Percentiles rank a stretch among this genome's conserved stretches.
Evolutionary conservation across 1,140 invertebrate species (phyloP).

Genomic region (Vanessa atalanta): DNA sequence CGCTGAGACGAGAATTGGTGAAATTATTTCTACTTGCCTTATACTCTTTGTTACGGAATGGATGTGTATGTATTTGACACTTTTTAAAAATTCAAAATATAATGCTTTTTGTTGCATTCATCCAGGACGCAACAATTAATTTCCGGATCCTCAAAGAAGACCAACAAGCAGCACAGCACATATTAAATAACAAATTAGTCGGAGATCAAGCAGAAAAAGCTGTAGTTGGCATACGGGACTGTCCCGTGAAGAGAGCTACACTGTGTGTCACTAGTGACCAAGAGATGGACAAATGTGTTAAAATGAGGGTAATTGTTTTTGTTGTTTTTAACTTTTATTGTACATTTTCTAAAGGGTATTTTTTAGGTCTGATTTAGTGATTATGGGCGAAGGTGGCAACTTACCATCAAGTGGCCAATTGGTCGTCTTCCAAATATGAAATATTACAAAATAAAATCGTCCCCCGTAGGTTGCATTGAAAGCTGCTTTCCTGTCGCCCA

Average conservation of each 20-base stretch:
- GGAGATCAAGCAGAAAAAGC: conserved; percentile 82
- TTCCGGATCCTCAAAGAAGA: conserved; percentile 83
- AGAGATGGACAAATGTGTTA: conserved; percentile 95
- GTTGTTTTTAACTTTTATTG: background rate
- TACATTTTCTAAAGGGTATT: too few relatives aligned
- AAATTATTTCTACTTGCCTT: too few relatives aligned
- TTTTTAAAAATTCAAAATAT: background rate
- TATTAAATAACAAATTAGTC: conserved; percentile 84
- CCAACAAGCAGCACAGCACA: conserved; percentile 76
- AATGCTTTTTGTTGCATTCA: conserved; percentile 4
- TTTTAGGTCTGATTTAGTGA: too few relatives aligned
- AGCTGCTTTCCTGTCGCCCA: conserved; percentile 93
- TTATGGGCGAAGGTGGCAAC: too few relatives aligned
- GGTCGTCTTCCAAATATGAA: too few relatives aligned
- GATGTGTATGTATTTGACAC: too few relatives aligned
- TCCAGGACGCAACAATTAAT: conserved; percentile 85
- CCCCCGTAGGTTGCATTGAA: conserved; percentile 88
- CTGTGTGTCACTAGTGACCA: conserved; percentile 95
- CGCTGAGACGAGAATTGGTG: too few relatives aligned
- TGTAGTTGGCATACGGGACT: conserved; percentile 88
- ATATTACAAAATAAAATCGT: background rate
- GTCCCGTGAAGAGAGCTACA: conserved; percentile 89
- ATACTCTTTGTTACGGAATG: too few relatives aligned
- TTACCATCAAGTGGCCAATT: too few relatives aligned
- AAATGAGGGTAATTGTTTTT: conserved; percentile 91